A percentile compares a stretch with the other conserved stretches of the same genome.
Conservation (phyloP, 1,140 invertebrate genomes). For the Bombus balteatus region DNA sequence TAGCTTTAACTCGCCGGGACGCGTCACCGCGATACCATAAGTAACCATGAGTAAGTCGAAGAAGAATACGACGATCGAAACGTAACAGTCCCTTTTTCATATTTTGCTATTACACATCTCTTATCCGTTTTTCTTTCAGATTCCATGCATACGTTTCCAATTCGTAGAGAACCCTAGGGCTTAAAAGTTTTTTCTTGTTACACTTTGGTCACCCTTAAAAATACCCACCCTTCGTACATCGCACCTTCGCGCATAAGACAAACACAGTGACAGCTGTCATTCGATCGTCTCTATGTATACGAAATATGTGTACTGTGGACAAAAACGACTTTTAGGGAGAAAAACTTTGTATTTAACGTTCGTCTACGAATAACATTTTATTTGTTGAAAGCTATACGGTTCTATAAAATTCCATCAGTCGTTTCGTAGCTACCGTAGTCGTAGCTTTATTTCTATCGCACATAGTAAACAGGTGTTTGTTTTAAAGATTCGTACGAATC, state of each 20-base stretch:
- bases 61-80: not conserved
- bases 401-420: too few relatives aligned
- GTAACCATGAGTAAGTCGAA: too few relatives aligned
- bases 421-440: too few relatives aligned
- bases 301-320: not conserved
- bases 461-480: not conserved
- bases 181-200: conserved; percentile 4
- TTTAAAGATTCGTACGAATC: not conserved
- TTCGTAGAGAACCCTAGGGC: too few relatives aligned
- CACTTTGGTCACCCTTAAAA: not conserved
- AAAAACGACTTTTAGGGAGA: not conserved
- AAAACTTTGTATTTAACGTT: not conserved
- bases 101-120: not conserved
- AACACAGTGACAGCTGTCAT: conserved; percentile 19
- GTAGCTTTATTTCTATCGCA: not conserved
- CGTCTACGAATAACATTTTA: not conserved
- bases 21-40: too few relatives aligned
- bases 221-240: not conserved
- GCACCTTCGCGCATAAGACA: too few relatives aligned
- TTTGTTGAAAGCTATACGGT: accelerated
- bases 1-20: too few relatives aligned
- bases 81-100: not conserved
- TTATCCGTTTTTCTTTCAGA: too few relatives aligned
- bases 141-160: too few relatives aligned
- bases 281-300: not conserved